Percentiles rank a stretch among this genome's conserved stretches.
phyloP scores from a whole-genome alignment of 2,113 vertebrate genomes.

The Rhinoderma darwinii region DNA sequence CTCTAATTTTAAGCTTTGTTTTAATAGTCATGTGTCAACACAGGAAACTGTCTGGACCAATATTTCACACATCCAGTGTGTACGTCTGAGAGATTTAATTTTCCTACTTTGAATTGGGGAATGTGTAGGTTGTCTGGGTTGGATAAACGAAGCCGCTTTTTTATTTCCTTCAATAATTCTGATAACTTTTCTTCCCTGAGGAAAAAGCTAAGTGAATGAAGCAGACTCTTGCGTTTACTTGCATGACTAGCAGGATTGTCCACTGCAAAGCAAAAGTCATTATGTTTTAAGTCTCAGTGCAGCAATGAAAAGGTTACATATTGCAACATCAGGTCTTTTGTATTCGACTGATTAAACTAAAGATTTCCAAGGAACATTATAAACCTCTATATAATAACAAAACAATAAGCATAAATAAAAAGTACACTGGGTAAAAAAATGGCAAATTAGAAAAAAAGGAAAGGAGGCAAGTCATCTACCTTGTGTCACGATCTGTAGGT shows the following conservation, averaged over 20 bases:
- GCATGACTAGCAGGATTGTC: slow-evolving; percentile 11
- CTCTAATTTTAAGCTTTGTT: no score
- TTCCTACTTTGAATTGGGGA: slow-evolving; percentile 22
- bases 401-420: background rate
- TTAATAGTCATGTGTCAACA: background rate
- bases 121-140: background rate
- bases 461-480: no score
- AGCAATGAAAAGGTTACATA: slow-evolving; percentile 39
- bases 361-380: background rate
- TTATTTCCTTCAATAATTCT: slow-evolving; percentile 46
- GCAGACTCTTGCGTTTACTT: slow-evolving; percentile 22
- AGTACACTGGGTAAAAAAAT: background rate
- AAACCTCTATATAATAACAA: background rate
- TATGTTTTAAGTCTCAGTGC: slow-evolving; percentile 10
- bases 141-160: background rate
- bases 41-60: background rate
- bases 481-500: no score
- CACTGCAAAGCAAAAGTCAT: slow-evolving; percentile 25
- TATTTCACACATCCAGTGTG: background rate
- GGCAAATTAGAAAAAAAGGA: background rate
- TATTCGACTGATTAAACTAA: slow-evolving; percentile 9
- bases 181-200: slow-evolving; percentile 20
- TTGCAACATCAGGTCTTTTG: background rate
- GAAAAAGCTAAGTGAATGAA: slow-evolving; percentile 26
- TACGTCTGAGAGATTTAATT: background rate